These are phyloP conservation scores for Hyphantria cunea DNA, from an alignment of 1,140 invertebrate genomes.

Conservation along the genomic window DNA sequence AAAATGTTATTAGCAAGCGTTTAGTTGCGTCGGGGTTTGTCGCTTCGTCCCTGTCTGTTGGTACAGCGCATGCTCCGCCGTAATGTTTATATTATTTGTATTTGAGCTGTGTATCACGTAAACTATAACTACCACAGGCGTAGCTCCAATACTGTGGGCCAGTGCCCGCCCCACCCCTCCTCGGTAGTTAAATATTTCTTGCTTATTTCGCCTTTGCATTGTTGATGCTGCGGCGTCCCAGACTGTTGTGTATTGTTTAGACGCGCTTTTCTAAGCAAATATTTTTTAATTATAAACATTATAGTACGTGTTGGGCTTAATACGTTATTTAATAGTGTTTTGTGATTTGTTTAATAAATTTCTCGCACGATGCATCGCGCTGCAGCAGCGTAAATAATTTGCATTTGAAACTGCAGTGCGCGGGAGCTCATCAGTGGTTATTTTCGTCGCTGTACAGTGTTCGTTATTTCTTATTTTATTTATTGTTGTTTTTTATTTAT, in stretches of 20 bases:
- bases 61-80: conserved; percentile 73
- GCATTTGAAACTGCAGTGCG: conserved; percentile 65
- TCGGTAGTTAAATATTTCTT: conserved; percentile 83
- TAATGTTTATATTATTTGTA: conserved; percentile 84
- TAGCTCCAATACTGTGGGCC: conserved; percentile 78
- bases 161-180: conserved; percentile 70
- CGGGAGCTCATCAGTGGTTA: conserved; percentile 72
- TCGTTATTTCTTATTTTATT: conserved; percentile 50
- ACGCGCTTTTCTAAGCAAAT: conserved; percentile 65
- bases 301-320: conserved; percentile 26
- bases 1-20: conserved; percentile 26
- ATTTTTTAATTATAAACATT: conserved; percentile 50
- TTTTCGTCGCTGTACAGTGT: conserved; percentile 72
- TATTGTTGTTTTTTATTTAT: conserved; percentile 47
- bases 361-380: conserved; percentile 54
- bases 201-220: conserved; percentile 83
- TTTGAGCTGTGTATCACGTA: conserved; percentile 83
- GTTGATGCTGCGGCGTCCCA: conserved; percentile 78
- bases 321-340: conserved; percentile 27
- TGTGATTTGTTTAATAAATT: conserved; percentile 40
- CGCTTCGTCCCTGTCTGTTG: conserved; percentile 64
- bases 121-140: conserved; percentile 82
- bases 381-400: conserved; percentile 75
- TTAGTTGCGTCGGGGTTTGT: conserved; percentile 28
- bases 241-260: conserved; percentile 80